Percentiles rank a stretch among this genome's conserved stretches.
These are phyloP conservation scores for Toxonevra muliebris DNA, from an alignment of 2,888 invertebrate genomes.

Conservation along the genomic window DNA sequence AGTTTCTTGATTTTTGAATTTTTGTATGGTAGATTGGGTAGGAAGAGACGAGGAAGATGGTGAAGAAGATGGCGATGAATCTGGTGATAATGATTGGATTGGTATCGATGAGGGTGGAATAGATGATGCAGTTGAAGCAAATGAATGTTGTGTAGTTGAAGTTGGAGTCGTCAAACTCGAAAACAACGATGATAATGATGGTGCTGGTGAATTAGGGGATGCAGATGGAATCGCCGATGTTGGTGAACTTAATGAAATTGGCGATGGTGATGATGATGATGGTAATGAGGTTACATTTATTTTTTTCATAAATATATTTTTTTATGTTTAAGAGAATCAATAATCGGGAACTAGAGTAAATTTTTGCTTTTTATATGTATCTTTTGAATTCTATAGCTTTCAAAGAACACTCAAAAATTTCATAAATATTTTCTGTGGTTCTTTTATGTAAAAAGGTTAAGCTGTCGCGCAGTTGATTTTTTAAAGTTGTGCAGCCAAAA, in stretches of 20 bases:
- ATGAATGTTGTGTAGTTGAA: not conserved
- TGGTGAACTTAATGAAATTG: constrained; percentile 33
- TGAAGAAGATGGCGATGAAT: constrained; percentile 18
- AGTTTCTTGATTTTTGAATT: constrained; percentile 40
- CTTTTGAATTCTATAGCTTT: not conserved
- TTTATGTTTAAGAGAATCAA: constrained; percentile 16
- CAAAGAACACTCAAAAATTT: not conserved
- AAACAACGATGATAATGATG: constrained; percentile 13
- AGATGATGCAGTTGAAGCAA: constrained; percentile 25
- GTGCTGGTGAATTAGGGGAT: constrained; percentile 2
- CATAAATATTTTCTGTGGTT: not conserved
- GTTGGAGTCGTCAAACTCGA: constrained; percentile 9
- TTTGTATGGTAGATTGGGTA: constrained; percentile 25
- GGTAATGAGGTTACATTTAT: constrained; percentile 40
- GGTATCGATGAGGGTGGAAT: constrained; percentile 38
- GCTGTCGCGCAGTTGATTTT: constrained; percentile 8
- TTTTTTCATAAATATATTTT: constrained; percentile 53
- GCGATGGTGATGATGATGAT: constrained; percentile 39
- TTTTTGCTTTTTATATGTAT: constrained; percentile 10
- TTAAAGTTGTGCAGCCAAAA: constrained; percentile 15
- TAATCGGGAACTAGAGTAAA: constrained; percentile 12
- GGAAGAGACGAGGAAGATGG: constrained; percentile 37
- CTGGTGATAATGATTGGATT: constrained; percentile 16
- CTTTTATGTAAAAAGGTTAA: constrained; percentile 13
- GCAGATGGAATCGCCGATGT: constrained; percentile 15